Percentiles rank a stretch among this genome's conserved stretches.
Evolutionary conservation across 2,113 vertebrate species (phyloP).

Genomic region (Sphaerodactylus townsendi): DNA sequence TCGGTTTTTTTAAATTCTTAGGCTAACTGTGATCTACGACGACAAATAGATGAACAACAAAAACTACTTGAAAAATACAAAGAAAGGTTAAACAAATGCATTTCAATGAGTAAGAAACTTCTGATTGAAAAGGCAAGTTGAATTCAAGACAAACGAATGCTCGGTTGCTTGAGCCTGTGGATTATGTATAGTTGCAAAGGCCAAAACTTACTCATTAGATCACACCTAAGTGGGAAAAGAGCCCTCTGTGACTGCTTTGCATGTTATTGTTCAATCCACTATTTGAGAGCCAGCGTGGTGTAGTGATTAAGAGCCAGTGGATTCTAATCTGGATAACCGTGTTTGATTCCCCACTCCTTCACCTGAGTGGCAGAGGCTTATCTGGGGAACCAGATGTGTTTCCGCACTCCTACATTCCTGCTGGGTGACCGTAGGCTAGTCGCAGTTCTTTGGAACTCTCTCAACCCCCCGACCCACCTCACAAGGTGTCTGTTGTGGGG

Average conservation of each 20-base stretch:
- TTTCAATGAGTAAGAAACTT: constrained; percentile 99
- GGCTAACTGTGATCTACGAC: constrained; percentile 99
- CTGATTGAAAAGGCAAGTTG: constrained; percentile 95
- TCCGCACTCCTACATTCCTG: too few relatives aligned
- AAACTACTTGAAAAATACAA: constrained; percentile 99
- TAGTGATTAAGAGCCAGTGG: too few relatives aligned
- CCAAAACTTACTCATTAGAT: neutral
- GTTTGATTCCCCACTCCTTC: too few relatives aligned
- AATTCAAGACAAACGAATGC: neutral
- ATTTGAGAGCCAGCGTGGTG: too few relatives aligned
- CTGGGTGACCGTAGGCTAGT: too few relatives aligned
- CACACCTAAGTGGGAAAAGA: neutral
- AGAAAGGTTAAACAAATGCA: constrained; percentile 99
- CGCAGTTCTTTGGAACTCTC: too few relatives aligned
- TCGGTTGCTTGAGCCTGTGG: neutral
- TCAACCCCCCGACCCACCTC: too few relatives aligned
- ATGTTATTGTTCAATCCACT: too few relatives aligned
- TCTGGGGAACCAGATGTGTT: too few relatives aligned
- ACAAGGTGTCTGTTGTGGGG: too few relatives aligned
- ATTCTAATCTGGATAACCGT: too few relatives aligned
- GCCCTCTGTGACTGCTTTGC: neutral
- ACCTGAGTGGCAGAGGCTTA: too few relatives aligned
- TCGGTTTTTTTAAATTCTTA: constrained; percentile 62
- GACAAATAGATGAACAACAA: constrained; percentile 99
- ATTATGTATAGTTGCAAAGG: neutral